Evolutionary conservation across 2,888 invertebrate species (phyloP).

Genomic region (Drosophila algonquin): DNA sequence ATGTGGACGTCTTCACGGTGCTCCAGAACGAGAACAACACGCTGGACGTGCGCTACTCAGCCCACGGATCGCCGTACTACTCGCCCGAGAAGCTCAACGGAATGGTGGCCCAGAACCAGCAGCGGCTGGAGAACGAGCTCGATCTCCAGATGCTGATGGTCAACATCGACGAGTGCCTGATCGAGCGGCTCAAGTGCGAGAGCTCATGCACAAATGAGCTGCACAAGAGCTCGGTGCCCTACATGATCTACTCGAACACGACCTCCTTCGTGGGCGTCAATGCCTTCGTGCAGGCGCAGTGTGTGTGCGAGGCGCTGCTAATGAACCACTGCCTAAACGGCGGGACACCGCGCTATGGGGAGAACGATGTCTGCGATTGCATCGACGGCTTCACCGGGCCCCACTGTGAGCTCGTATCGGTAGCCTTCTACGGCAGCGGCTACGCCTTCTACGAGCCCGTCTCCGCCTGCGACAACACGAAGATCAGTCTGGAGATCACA

Average conservation of each 20-base stretch:
- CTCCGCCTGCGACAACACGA: slow-evolving; percentile 93
- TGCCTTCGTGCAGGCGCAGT: slow-evolving; percentile 91
- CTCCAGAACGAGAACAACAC: slow-evolving; percentile 87
- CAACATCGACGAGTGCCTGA: slow-evolving; percentile 95
- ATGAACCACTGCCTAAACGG: slow-evolving; percentile 89
- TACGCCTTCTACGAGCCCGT: slow-evolving; percentile 96
- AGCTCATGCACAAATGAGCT: slow-evolving; percentile 93
- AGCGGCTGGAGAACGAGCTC: slow-evolving; percentile 89
- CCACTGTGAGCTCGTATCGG: slow-evolving; percentile 93
- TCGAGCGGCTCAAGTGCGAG: slow-evolving; percentile 88
- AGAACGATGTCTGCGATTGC: slow-evolving; percentile 90
- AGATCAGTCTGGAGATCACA: slow-evolving; percentile 91
- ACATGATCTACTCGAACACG: slow-evolving; percentile 95
- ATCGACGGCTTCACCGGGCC: slow-evolving; percentile 92
- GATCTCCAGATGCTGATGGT: slow-evolving; percentile 92
- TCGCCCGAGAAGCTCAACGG: slow-evolving; percentile 94
- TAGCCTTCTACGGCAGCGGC: slow-evolving; percentile 95
- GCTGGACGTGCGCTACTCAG: slow-evolving; percentile 95
- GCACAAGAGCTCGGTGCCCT: slow-evolving; percentile 89
- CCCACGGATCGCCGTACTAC: slow-evolving; percentile 97
- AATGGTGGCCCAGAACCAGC: slow-evolving; percentile 89
- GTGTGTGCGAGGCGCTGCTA: slow-evolving; percentile 86
- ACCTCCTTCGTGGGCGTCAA: slow-evolving; percentile 97
- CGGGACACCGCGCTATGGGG: slow-evolving; percentile 87
- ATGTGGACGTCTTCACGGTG: slow-evolving; percentile 97